Evolutionary conservation across 2,888 invertebrate genomes (phyloP), one percentile per base, ranked within the genome.

Genomic region (Mantis religiosa): DNA sequence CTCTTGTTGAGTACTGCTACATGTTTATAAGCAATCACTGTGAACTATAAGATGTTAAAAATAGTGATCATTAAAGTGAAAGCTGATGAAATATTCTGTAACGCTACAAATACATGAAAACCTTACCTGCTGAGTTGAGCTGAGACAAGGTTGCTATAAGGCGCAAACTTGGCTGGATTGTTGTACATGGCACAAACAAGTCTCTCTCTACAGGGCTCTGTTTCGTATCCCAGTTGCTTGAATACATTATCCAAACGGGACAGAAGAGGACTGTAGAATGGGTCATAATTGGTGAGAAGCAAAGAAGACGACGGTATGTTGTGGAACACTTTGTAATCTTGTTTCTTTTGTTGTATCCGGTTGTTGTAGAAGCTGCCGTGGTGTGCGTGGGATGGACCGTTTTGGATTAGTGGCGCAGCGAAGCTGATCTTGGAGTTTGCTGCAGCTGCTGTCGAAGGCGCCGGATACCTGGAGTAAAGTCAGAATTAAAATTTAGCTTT

Each of bases 61-160:
- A 41, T 12, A 41, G 8, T 12, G 12, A 0, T 12, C 2, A 2
- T 41, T 9, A 12, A 41, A 41, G 12, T 41, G 1, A 41, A 41
- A 41, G 41, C 9, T 41, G 2, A 41, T 41, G 9, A 12, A 12
- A 12, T 9, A 1, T 1, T 12, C 9, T 12, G 2, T 41, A 41
- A 9, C 12, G 12, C 12, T 41, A 2, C 2, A 41, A 0, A 0
- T 41, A 2, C 41, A 41, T 1, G 12, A 71, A 3, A 8, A 84
- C 12, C 96, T 95, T 93, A 98, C 98, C 98, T 97, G 95, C 98
- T 98, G 85, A 98, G 94, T 92, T 98, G 97, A 83, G 97, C 97
- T 28, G 98, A 98, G 88, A 98, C 95, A 90, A 97, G 95, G 93
- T 98, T 98, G 92, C 98, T 98, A 92, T 97, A 97, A 0, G 98